Evolutionary conservation across 2,113 vertebrate species (phyloP), one percentile per base, ranked within the genome.

Genomic region (Cromileptes altivelis): DNA sequence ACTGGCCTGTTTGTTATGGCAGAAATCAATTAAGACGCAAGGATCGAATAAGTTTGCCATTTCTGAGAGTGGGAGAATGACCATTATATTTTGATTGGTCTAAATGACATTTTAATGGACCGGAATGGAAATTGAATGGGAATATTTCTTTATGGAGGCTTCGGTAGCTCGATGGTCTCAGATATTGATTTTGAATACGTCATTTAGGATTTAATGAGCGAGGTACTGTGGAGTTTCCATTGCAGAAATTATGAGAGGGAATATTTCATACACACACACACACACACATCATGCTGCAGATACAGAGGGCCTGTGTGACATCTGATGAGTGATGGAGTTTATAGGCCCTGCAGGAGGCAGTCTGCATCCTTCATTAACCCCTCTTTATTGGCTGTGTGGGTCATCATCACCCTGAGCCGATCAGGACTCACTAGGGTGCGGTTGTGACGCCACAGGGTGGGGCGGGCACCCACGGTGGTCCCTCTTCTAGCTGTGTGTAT

Each of bases 401-500:
- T 82, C 63, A 80, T 82, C 63, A 80, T 73, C 52, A 19, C 62
- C 50, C 63, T 75, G 63, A 85, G 42, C 81, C 73, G 68, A 19
- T 47, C 78, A 50, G 81, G 23, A 10, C 42, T 85, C 91, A 82
- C 93, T 7, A 6, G 53, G 67, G 49, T 53, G 72, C 53, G 88
- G 75, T 84, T 86, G 88, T 95, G 95, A 96, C 92, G 86, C 91
- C 89, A 85, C 78, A 86, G 92, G 91, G 89, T 88, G 91, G 91
- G 94, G 91, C 70, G 89, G 82, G 83, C 74, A 78, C 52, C 12
- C 60, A 12, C 49, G 11, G 25, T n/a, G 19, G 23, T 75, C 12
- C 33, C 40, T 37, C 13, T 55, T 55, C 25, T 68, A 45, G 11
- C 3, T 61, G 50, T 27, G 56, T 50, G 21, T 40, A 33, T 52